Base-by-base conservation (phyloP, 1,140 invertebrate species). In the Drosophila cardini region DNA sequence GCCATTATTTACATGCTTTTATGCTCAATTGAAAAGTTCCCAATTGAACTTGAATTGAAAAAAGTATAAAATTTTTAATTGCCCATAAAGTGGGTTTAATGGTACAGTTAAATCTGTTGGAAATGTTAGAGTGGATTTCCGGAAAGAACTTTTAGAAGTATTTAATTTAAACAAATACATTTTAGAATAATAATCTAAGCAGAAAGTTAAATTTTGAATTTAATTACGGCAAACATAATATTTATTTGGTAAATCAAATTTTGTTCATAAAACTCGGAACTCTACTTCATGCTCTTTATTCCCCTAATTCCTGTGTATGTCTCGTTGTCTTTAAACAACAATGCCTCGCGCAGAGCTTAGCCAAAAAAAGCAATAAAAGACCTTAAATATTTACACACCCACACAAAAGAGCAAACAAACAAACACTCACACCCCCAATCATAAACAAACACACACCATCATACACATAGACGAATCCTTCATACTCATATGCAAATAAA, bases 331-430 rank as follows among this genome's bases (percentile, higher is more conserved):
- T 45, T 45, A 50, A 67, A 65, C 48, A 62, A 78, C 73, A 74
- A 67, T 68, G 69, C 60, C 53, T 46, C 7, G 50, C 50, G 68
- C 48, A 78, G 48, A 63, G 71, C 67, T 45, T 38, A 38, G 36
- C 36, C 58, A 77, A 64, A 77, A 21, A 82, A 86, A 78, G 83
- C 79, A 86, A 86, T 87, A 87, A 82, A 87, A 65, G 70, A 52
- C 67, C 72, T 82, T 86, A 79, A 86, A 87, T 86, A 87, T 86
- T 86, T 86, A 82, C 82, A 76, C 63, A 65, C 67, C 67, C 71
- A 67, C 71, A 78, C 70, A 87, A 82, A 82, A 87, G 83, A 70
- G 72, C 83, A 86, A 87, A 86, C 68, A 77, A 74, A 74, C 58
- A 73, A 77, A 69, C 21, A 63, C 36, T 30, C 70, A 11, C 18